A percentile compares a stretch with the other conserved stretches of the same genome.
Evolutionary conservation across 2,113 vertebrate genomes (phyloP).

Genomic region (Lagopus muta): DNA sequence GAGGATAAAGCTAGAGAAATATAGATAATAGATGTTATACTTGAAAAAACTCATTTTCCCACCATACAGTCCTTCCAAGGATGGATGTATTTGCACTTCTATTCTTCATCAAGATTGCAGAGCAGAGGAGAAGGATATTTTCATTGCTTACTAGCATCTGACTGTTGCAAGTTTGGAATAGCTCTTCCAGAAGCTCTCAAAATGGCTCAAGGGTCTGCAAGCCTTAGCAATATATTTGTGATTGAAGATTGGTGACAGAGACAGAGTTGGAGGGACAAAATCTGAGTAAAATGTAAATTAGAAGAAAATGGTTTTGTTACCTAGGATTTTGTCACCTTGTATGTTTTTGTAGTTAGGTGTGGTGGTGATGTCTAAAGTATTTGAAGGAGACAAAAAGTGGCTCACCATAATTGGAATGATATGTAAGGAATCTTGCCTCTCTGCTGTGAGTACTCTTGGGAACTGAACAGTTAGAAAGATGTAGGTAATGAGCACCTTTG

Average conservation of each 20-base stretch:
- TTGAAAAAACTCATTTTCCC: background rate
- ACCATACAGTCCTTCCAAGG: background rate
- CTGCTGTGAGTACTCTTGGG: background rate
- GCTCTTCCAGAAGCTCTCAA: background rate
- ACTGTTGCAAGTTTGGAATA: background rate
- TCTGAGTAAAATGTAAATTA: background rate
- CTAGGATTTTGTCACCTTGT: background rate
- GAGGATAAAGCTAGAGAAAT: background rate
- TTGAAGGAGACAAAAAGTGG: background rate
- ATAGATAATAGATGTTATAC: background rate
- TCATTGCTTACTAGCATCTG: background rate
- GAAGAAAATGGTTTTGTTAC: background rate
- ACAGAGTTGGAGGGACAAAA: background rate
- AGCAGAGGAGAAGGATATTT: background rate
- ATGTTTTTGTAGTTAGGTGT: background rate
- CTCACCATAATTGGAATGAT: conserved; percentile 25
- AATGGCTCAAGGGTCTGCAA: background rate
- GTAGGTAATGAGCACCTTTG: background rate
- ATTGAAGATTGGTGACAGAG: background rate
- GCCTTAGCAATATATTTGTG: background rate
- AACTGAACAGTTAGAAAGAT: background rate
- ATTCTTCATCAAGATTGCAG: background rate
- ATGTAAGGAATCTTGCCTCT: conserved; percentile 18
- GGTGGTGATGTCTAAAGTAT: background rate
- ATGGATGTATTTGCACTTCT: background rate